A percentile compares a stretch with the other conserved stretches of the same genome.
Evolutionary conservation across 2,113 vertebrate genomes (phyloP).

Genomic region (Semnornis frantzii): DNA sequence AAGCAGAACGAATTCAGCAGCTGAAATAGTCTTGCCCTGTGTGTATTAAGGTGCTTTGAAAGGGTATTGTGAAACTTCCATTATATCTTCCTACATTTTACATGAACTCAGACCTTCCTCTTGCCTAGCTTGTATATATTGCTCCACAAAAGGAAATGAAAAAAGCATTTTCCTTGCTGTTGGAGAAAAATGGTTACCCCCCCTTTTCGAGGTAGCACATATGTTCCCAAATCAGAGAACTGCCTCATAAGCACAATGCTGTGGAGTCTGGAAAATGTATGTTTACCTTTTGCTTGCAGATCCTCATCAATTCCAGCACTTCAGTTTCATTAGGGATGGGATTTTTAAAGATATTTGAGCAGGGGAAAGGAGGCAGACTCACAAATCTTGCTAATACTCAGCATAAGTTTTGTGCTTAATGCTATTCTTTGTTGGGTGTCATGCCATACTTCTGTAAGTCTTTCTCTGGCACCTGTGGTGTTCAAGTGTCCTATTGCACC

Average conservation of each 20-base stretch:
- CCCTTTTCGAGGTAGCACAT: background rate
- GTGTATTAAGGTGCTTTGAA: constrained; percentile 38
- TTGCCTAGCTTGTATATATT: background rate
- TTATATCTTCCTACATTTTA: constrained; percentile 58
- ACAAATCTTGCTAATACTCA: background rate
- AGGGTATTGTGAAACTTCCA: constrained; percentile 47
- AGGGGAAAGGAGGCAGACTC: background rate
- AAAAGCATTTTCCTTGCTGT: background rate
- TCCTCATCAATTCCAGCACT: background rate
- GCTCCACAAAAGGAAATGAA: constrained; percentile 8
- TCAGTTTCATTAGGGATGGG: background rate
- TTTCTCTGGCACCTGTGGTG: background rate
- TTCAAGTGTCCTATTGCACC: rapidly evolving
- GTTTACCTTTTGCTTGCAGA: background rate
- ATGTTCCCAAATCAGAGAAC: background rate
- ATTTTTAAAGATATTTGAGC: background rate
- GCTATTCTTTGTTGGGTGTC: rapidly evolving
- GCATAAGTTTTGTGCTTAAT: rapidly evolving
- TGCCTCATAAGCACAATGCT: background rate
- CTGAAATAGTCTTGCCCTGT: constrained; percentile 37
- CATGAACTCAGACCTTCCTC: constrained; percentile 38
- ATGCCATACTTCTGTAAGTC: background rate
- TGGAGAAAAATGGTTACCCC: background rate
- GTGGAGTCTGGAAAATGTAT: background rate
- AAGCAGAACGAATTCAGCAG: constrained; percentile 17